Evolutionary conservation across 1,140 invertebrate genomes (phyloP), one percentile per base, ranked within the genome.

Genomic region (Diuraphis noxia): DNA sequence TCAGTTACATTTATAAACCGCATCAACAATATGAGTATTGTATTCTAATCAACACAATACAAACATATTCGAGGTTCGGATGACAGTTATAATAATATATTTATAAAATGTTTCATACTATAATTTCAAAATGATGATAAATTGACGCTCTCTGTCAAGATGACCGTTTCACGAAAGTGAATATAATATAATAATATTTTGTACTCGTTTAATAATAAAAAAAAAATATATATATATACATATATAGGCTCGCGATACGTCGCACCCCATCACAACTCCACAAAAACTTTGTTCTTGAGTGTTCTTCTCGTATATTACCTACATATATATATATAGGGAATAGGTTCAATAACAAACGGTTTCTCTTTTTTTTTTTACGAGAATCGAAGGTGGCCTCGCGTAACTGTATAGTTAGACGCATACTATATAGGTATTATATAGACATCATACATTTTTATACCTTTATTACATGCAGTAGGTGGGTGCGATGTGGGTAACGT

Each of bases 291-390:
- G 56, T 72, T 72, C 56, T 72, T n/a, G 56, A 72, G 30, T n/a
- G 56, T 63, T n/a, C n/a, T n/a, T n/a, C n/a, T n/a, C n/a, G 56
- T 63, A n/a, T 63, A 30, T 4, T n/a, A 63, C 10, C 21, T 30
- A 0, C n/a, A 63, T 30, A 43, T 52, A 23, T 56, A 56, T 56
- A 43, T 30, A 30, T 56, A 30, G 7, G 25, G 25, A 43, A 49
- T 49, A 72, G 56, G 56, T 72, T 72, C 56, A n/a, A 72, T 72
- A 72, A 72, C 56, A 72, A 72, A 72, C 56, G 56, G n/a, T 72
- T 72, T 72, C 30, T 72, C 56, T 72, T n/a, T 72, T 72, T n/a
- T 63, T 63, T 72, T 72, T 72, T 72, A 72, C 30, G 13, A 72
- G 56, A n/a, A n/a, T 72, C 13, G 56, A 17, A n/a, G 13, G 17